phyloP scores from a whole-genome alignment of 2,888 invertebrate species.

The Limnephilus marmoratus region DNA sequence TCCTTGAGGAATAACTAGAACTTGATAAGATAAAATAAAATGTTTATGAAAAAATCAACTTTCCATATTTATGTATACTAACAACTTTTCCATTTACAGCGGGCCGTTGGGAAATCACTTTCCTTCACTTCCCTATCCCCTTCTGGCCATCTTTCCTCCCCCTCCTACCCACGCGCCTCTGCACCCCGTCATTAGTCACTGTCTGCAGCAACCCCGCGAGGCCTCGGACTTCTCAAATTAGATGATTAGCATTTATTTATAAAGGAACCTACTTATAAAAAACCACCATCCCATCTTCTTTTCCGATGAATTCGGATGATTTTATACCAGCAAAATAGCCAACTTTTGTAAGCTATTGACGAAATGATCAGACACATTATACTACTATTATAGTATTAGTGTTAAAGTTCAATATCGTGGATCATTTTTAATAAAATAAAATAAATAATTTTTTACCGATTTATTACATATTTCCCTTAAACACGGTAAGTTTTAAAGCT shows the following conservation, averaged over 20 bases:
- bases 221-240: constrained; percentile 9
- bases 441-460: no score
- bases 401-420: no score
- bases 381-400: not conserved
- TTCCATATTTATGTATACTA: constrained; percentile 42
- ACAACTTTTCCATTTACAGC: constrained; percentile 38
- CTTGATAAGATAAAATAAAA: constrained; percentile 26
- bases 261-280: not conserved
- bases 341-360: no score
- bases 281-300: not conserved
- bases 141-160: constrained; percentile 10
- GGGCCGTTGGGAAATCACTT: constrained; percentile 44
- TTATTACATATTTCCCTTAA: no score
- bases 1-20: not conserved
- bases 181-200: constrained; percentile 53
- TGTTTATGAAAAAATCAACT: constrained; percentile 43
- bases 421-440: no score
- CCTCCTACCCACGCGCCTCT: not conserved
- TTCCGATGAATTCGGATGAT: not conserved
- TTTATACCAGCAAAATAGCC: not conserved
- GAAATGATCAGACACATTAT: not conserved
- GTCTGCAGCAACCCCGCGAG: constrained; percentile 41
- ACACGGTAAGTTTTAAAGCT: no score
- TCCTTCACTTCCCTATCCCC: constrained; percentile 7
- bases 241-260: constrained; percentile 40